Evolutionary conservation across 2,888 invertebrate species (phyloP).

Genomic region (Aphrophora alni): DNA sequence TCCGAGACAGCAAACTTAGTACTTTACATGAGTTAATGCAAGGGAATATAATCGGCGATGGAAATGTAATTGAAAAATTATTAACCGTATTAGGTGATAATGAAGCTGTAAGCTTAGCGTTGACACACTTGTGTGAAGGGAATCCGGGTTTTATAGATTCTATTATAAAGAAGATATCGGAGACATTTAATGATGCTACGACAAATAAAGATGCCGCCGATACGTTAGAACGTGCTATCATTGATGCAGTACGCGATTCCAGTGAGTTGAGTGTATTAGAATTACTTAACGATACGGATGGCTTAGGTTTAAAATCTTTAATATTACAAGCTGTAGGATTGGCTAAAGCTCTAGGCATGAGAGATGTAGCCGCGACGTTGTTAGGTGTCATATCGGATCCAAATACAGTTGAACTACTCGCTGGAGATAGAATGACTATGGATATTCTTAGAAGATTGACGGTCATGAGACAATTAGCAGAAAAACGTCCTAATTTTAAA

Average conservation of each 20-base stretch:
- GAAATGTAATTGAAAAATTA: constrained; percentile 68
- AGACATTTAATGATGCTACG: constrained; percentile 52
- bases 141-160: constrained; percentile 66
- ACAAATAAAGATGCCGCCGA: constrained; percentile 71
- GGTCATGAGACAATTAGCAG: constrained; percentile 74
- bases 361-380: constrained; percentile 66
- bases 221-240: constrained; percentile 71
- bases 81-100: constrained; percentile 67
- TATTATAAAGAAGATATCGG: constrained; percentile 66
- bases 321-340: constrained; percentile 71
- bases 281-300: constrained; percentile 61
- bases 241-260: constrained; percentile 67
- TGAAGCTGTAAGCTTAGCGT: constrained; percentile 64
- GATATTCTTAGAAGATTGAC: constrained; percentile 73
- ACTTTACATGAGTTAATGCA: constrained; percentile 65
- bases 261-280: constrained; percentile 66
- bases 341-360: constrained; percentile 72
- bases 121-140: constrained; percentile 68
- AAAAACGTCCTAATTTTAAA: constrained; percentile 67
- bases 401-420: constrained; percentile 63
- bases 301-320: constrained; percentile 59
- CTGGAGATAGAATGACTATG: constrained; percentile 65
- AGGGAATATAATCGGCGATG: constrained; percentile 62
- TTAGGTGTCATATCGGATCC: constrained; percentile 63
- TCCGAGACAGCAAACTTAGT: constrained; percentile 58